Base-by-base conservation (phyloP, 2,888 invertebrate genomes). In the Tinea trinotella region DNA sequence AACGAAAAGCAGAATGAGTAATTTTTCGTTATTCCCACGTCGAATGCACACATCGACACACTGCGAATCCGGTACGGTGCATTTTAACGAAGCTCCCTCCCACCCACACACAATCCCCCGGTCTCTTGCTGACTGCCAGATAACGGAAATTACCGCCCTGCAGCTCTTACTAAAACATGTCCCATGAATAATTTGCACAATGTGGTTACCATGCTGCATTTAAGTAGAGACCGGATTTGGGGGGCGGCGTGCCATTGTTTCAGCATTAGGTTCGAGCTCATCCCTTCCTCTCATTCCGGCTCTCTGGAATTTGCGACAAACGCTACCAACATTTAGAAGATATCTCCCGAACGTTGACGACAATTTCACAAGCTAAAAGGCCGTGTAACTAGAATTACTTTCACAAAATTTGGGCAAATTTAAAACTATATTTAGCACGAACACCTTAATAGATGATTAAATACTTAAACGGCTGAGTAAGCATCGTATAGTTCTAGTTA, bases 91-190 rank as follows among this genome's bases (percentile, higher is more conserved):
- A 68, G 64, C 66, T 58, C 60, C 52, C 36, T 36, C 19, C 13
- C 20, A 3, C 22, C 35, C 40, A 3, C 50, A 22, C 24, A 15
- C 19, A 13, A 40, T 7, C 40, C 4, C 20, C 24, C 50, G 22
- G 60, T 61, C 62, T 61, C 63, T 58, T 60, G 17, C 24, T 18
- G 60, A 59, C 64, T 62, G 65, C 62, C 68, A 70, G 75, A 74
- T 76, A 74, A 70, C 77, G 76, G 75, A 76, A 74, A 76, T 76
- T 72, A 74, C 74, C 40, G 53, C 53, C 50, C 50, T 50, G 50
- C 12, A 50, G 50, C 50, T 50, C 50, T 50, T 24, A 24, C 50
- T 50, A 24, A 50, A 50, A 50, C 50, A 50, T 50, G 50, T 50
- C 50, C 24, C 50, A 24, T 50, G 50, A 50, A 50, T 50, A 50